phyloP scores from a whole-genome alignment of 2,113 vertebrate species.

The Mesembrinibis cayennensis region DNA sequence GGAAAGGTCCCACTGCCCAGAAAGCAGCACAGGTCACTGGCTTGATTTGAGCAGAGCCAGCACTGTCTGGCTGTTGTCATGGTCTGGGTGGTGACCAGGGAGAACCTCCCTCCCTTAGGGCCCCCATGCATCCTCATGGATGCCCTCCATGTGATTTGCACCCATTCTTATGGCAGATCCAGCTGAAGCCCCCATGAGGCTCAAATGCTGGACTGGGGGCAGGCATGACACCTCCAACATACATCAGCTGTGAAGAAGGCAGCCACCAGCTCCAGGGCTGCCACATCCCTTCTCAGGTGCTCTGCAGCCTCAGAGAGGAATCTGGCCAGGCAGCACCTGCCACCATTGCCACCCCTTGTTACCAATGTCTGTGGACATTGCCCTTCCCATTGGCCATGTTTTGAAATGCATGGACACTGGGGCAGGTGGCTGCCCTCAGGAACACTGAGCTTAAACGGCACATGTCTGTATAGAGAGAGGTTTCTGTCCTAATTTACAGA shows the following conservation, averaged over 20 bases:
- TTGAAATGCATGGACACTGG: not conserved
- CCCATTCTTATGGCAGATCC: not conserved
- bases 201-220: not conserved
- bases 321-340: not conserved
- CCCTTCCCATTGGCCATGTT: not conserved
- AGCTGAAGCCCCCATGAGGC: not conserved
- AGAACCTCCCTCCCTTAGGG: not conserved
- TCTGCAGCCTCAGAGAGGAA: not conserved
- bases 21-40: not conserved
- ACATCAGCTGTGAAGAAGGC: not conserved
- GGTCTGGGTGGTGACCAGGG: rapidly evolving
- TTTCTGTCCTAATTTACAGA: not conserved
- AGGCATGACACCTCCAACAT: not conserved
- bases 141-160: not conserved
- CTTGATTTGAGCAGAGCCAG: not conserved
- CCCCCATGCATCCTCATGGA: rapidly evolving
- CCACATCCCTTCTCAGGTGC: not conserved
- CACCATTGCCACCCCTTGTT: not conserved
- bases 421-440: not conserved
- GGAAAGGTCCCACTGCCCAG: not conserved
- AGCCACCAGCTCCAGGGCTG: not conserved
- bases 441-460: not conserved
- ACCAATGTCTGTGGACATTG: rapidly evolving
- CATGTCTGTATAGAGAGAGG: not conserved
- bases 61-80: not conserved